These are phyloP conservation scores for Channa striata DNA, from an alignment of 2,797 vertebrate species.

Conservation along the genomic window DNA sequence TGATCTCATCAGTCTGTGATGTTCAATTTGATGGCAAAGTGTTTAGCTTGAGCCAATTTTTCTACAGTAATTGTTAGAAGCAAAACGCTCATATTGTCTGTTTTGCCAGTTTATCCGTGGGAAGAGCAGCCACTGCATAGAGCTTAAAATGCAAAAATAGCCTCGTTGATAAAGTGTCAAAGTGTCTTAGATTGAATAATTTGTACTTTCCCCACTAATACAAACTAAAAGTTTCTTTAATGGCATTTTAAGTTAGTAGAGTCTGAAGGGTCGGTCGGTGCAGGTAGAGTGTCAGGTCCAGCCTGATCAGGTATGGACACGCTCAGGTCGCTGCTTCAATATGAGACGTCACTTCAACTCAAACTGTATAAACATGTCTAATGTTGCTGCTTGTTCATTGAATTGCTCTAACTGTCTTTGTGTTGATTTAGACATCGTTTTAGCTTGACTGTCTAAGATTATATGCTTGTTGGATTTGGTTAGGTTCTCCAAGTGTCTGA, in stretches of 20 bases:
- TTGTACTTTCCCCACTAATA: not conserved
- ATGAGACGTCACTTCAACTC: not conserved
- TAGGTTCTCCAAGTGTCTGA: no score
- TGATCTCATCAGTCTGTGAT: conserved; percentile 65
- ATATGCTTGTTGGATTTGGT: no score
- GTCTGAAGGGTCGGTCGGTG: not conserved
- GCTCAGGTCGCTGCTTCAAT: not conserved
- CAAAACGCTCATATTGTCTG: conserved; percentile 47
- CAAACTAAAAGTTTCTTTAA: not conserved
- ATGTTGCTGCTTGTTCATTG: not conserved
- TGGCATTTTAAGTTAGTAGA: not conserved
- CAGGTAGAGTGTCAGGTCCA: not conserved
- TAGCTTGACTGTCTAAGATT: no score
- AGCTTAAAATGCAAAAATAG: conserved; percentile 12
- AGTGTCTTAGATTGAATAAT: not conserved
- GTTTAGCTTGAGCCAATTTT: conserved; percentile 35
- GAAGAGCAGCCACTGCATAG: conserved; percentile 25
- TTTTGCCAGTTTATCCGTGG: conserved; percentile 50
- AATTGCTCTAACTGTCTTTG: no score
- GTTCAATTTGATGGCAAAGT: conserved; percentile 61
- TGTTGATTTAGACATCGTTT: no score
- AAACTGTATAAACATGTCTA: not conserved
- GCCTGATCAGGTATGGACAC: not conserved
- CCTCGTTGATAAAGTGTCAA: conserved; percentile 1
- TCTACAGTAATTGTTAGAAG: conserved; percentile 29